Base-by-base conservation (phyloP, 2,888 invertebrate genomes). In the Mimumesa dahlbomi region DNA sequence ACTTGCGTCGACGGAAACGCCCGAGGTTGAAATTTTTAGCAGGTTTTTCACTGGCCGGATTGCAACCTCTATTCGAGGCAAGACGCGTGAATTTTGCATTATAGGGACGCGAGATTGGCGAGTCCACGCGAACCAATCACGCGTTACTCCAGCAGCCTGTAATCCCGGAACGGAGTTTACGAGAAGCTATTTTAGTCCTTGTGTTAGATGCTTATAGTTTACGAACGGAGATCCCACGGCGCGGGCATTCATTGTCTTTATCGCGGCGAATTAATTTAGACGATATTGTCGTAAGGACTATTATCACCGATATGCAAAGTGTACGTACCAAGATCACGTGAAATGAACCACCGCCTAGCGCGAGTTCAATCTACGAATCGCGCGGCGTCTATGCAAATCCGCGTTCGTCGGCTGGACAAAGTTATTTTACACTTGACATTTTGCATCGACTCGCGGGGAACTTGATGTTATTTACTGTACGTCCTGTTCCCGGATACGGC, bases 151-250 rank as follows among this genome's bases (percentile, higher is more conserved):
- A 64, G 61, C 57, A 59, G 69, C 56, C 69, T 50, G 71, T 81
- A 76, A 71, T 71, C 66, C 65, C 63, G 70, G 48, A 69, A 70
- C 70, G 53, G 68, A 64, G 66, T 81, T 82, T 77, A 82, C 77
- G 79, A 82, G 72, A 48, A 48, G 62, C 74, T 71, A 73, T 82
- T 81, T 11, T 78, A 81, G 81, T 77, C 75, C 75, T 68, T 54
- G 65, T 61, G 53, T 31, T 40, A 48, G 54, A 67, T 67, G 72
- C 59, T 68, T 63, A 59, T 53, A 54, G 50, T 18, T 36, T 43
- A 50, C 49, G 62, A 57, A 43, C 50, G 21, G 22, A 18, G 45
- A 34, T 58, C 50, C 63, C 57, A 50, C 45, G 58, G 50, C 53
- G 31, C 42, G 22, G 53, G 9, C 54, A 45, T 53, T 56, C 64